Evolutionary conservation across 2,888 invertebrate genomes (phyloP), one percentile per base, ranked within the genome.

Genomic region (Cheilosia impressa): DNA sequence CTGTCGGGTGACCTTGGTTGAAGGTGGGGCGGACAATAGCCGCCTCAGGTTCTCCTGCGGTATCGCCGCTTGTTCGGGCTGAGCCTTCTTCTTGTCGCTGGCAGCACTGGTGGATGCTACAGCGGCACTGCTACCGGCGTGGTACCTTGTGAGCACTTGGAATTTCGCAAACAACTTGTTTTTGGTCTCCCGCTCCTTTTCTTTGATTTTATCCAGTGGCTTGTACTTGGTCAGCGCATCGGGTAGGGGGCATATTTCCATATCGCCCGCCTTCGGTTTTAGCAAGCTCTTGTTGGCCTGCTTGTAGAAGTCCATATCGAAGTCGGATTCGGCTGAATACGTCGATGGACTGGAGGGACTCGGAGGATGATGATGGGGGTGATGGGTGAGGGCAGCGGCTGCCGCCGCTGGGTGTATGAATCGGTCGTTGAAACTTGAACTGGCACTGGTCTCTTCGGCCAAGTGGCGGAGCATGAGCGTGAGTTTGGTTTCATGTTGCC

Each of bases 1-100:
- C 90, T 96, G 95, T 85, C 96, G 94, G 0, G 96, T 97, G 41
- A 97, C 96, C 92, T 96, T 96, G 1, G 97, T 96, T 38, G 94
- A 95, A 0, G 95, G 95, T 50, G 94, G 93, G 34, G 94, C 94
- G 0, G 94, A 94, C 41, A 95, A 93, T 58, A 96, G 91, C 89
- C 96, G 96, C 78, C 95, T 94, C 55, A 96, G 91, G 89, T 95
- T 95, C 89, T 95, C 95, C 89, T 94, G 95, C 34, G 95, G 95
- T 89, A 95, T 95, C 41, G 87, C 94, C 9, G 88, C 88, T 62
- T 87, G 88, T 27, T 68, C 80, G 6, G 84, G 71, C 72, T 90
- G 58, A 4, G 88, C 68, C 65, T 88, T 88, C 31, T 88, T 88
- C 65, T 88, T 90, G 4, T 87, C 87, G n/a, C 60, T 72, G 1